Base-by-base conservation (phyloP, 1,140 invertebrate species). In the Musca vetustissima region DNA sequence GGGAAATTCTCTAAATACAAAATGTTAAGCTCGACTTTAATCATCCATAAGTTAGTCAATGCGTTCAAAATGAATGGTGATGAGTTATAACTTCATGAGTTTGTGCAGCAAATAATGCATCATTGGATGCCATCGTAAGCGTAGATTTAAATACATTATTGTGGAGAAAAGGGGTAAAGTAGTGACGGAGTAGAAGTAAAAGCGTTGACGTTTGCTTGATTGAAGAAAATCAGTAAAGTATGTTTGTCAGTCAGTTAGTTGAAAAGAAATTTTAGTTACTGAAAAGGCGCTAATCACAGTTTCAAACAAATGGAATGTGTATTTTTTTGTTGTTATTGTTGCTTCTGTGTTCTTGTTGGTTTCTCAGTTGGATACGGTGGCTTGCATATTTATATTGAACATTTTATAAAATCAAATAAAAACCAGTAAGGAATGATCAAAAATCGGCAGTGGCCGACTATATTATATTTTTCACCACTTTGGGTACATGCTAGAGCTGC, bases 221-320 rank as follows among this genome's bases (percentile, higher is more conserved):
- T 59, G 24, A 43, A 43, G 36, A 43, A 43, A 43, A 43, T 43
- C 36, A 43, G 6, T 43, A 13, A 13, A 13, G 36, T 28, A n/a
- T n/a, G n/a, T 32, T 9, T 55, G 52, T 3, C 24, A 28, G 55
- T 19, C 8, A 49, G 32, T 67, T 3, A 28, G 28, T 57, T 68
- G 55, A 57, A 66, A 66, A 43, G 36, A 43, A 43, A 43, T 43
- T 13, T 43, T 4, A 43, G 36, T 6, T 8, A 43, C 7, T 9
- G 36, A 1, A 43, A 64, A 69, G 68, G 68, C 68, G 68, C 68
- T 69, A 69, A 69, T 69, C 61, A 66, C 68, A 48, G 24, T 50
- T 24, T 65, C 13, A 43, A 61, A 59, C 25, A 28, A 17, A 28
- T 59, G 25, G 28, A 61, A 43, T 43, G 36, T 43, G 4, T 43